phyloP scores from a whole-genome alignment of 2,797 vertebrate species.

The Threskiornis aethiopicus region DNA sequence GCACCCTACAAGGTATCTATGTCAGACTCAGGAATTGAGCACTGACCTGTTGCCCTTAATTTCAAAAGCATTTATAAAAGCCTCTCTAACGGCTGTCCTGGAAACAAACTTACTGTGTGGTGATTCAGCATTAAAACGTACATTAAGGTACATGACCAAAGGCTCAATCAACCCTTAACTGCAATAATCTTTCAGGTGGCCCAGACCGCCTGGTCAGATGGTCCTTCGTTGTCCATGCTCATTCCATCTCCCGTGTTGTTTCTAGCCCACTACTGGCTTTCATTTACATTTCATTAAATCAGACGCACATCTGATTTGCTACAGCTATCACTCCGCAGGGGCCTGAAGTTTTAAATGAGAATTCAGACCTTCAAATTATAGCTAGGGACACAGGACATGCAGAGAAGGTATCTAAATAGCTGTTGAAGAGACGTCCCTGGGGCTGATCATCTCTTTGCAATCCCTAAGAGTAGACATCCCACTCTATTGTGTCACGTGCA shows the following conservation, averaged over 20 bases:
- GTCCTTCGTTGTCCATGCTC: not conserved
- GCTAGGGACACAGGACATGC: not conserved
- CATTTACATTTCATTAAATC: not conserved
- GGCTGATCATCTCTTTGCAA: not conserved
- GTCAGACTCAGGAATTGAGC: not conserved
- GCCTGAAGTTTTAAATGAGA: not conserved
- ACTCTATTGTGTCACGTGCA: not conserved
- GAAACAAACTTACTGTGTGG: not conserved
- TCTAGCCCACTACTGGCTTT: not conserved
- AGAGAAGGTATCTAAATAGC: not conserved
- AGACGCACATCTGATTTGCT: not conserved
- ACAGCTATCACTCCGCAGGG: not conserved
- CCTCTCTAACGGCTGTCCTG: not conserved
- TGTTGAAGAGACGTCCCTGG: not conserved
- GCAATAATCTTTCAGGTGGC: not conserved
- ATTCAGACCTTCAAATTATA: not conserved
- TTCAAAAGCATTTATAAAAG: not conserved
- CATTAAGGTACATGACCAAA: not conserved
- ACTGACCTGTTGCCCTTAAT: not conserved
- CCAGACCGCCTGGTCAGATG: not conserved
- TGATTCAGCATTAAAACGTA: not conserved
- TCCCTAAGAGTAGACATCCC: not conserved
- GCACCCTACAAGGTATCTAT: not conserved
- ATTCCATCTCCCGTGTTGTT: not conserved
- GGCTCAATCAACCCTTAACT: not conserved